phyloP scores from a whole-genome alignment of 2,797 vertebrate genomes.

The Tangara arthus region DNA sequence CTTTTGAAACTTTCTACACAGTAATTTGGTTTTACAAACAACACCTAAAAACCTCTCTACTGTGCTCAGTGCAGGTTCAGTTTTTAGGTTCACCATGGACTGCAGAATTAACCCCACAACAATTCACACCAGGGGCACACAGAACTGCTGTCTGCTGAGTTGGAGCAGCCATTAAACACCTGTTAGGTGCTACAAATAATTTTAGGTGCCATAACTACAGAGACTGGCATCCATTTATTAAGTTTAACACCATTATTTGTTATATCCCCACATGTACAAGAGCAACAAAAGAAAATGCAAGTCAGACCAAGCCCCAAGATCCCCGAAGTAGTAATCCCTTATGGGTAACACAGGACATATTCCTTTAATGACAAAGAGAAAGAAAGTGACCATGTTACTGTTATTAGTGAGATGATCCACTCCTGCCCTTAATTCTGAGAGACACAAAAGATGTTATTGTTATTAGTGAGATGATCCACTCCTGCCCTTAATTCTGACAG shows the following conservation, averaged over 20 bases:
- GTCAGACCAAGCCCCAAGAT: neutral
- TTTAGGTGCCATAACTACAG: neutral
- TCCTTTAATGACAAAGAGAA: neutral
- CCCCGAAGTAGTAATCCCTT: neutral
- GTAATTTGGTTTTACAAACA: neutral
- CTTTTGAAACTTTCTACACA: neutral
- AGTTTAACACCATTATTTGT: neutral
- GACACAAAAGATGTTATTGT: neutral
- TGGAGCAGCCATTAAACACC: neutral
- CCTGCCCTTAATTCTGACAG: neutral
- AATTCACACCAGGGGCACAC: neutral
- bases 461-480: neutral
- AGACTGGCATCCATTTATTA: neutral
- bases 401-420: neutral
- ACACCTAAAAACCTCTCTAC: neutral
- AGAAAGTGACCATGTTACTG: neutral
- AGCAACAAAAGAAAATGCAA: neutral
- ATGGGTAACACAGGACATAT: neutral
- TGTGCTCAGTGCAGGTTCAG: neutral
- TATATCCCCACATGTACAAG: neutral
- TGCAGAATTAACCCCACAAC: neutral
- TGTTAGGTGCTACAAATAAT: neutral
- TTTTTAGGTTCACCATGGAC: neutral
- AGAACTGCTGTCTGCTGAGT: neutral
- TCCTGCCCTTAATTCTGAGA: neutral